These are phyloP conservation scores for Gobius niger DNA, from an alignment of 2,113 vertebrate species.

Conservation along the genomic window DNA sequence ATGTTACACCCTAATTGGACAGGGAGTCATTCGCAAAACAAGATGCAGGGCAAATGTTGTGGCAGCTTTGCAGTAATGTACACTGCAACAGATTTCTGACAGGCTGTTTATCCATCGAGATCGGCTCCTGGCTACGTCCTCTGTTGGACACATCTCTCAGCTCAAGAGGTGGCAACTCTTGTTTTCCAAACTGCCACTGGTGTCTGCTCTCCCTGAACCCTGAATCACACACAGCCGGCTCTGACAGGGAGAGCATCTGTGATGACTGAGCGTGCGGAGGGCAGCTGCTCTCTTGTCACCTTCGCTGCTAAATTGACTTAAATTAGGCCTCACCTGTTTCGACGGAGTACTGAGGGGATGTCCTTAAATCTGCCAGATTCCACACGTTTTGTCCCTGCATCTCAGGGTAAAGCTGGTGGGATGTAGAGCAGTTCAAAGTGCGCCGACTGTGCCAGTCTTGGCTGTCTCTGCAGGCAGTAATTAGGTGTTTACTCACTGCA, in stretches of 20 bases:
- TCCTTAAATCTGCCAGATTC: slow-evolving; percentile 36
- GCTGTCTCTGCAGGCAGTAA: slow-evolving; percentile 58
- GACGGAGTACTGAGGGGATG: slow-evolving; percentile 27
- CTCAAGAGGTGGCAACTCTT: slow-evolving; percentile 47
- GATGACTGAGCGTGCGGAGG: slow-evolving; percentile 63
- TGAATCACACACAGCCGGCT: slow-evolving; percentile 47
- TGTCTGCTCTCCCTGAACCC: slow-evolving; percentile 45
- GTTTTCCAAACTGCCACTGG: slow-evolving; percentile 43
- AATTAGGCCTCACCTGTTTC: slow-evolving; percentile 50
- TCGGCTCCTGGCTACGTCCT: slow-evolving; percentile 31
- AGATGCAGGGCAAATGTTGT: slow-evolving; percentile 4
- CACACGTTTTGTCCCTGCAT: slow-evolving; percentile 11
- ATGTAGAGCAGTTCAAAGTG: slow-evolving; percentile 19
- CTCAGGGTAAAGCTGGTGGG: slow-evolving; percentile 17
- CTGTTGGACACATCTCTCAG: slow-evolving; percentile 38
- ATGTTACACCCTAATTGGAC: not conserved
- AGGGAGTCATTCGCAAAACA: not conserved
- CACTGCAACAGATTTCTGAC: slow-evolving; percentile 2
- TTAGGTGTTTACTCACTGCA: slow-evolving; percentile 62
- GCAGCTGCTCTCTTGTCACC: slow-evolving; percentile 67
- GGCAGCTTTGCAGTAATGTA: slow-evolving; percentile 10
- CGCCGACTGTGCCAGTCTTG: slow-evolving; percentile 36
- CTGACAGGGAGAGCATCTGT: slow-evolving; percentile 68
- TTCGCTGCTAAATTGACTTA: slow-evolving; percentile 54
- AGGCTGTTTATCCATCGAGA: slow-evolving; percentile 20